Conservation (phyloP, 2,888 invertebrate genomes). For the Dione juno region DNA sequence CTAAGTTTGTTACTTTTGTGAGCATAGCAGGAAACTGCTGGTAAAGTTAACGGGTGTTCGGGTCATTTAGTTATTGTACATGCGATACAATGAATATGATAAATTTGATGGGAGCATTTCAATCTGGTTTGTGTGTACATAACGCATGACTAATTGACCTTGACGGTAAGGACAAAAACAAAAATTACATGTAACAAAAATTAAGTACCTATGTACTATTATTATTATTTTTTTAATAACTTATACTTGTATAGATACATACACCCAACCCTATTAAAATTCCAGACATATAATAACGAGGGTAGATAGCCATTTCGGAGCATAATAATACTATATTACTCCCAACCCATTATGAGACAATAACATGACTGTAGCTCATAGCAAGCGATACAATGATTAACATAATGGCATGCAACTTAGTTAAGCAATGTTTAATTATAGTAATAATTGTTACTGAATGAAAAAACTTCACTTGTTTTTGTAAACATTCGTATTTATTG, state of each 20-base stretch:
- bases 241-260: conserved; percentile 13
- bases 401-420: conserved; percentile 23
- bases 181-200: too few relatives aligned
- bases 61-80: conserved; percentile 53
- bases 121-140: conserved; percentile 76
- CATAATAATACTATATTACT: conserved; percentile 23
- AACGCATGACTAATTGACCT: conserved; percentile 66
- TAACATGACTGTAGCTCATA: conserved; percentile 27
- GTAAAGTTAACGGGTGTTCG: conserved; percentile 55
- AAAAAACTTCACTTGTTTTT: neutral
- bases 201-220: conserved; percentile 23
- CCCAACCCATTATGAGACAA: conserved; percentile 26
- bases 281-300: conserved; percentile 3
- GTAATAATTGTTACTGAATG: conserved; percentile 5
- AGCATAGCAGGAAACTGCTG: conserved; percentile 63
- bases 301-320: conserved; percentile 21
- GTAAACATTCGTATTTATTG: neutral
- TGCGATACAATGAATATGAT: conserved; percentile 63
- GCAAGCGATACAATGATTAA: conserved; percentile 25
- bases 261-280: conserved; percentile 13
- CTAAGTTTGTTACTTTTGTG: conserved; percentile 57
- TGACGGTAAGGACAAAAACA: conserved; percentile 66
- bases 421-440: conserved; percentile 2
- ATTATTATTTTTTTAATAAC: conserved; percentile 16
- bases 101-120: conserved; percentile 67